Evolutionary conservation across 2,113 vertebrate genomes (phyloP).

Genomic region (Amphiprion ocellaris): DNA sequence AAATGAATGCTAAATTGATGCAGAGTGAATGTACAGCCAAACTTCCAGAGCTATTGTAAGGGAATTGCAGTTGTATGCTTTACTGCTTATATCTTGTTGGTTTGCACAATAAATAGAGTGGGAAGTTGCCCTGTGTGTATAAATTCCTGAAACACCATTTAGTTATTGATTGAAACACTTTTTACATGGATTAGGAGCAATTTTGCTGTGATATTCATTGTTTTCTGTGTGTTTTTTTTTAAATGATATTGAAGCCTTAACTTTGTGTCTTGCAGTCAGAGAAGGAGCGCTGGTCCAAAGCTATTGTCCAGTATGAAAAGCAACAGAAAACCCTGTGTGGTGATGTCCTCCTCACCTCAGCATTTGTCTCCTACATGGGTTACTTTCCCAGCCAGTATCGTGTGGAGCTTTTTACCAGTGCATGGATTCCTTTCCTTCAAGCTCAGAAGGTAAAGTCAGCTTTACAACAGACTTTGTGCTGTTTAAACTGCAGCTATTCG

Average conservation of each 20-base stretch:
- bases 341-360: slow-evolving; percentile 85
- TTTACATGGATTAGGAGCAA: neutral
- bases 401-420: slow-evolving; percentile 78
- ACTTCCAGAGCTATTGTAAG: slow-evolving; percentile 88
- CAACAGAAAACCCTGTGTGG: slow-evolving; percentile 85
- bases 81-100: slow-evolving; percentile 75
- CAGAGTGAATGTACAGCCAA: slow-evolving; percentile 89
- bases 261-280: slow-evolving; percentile 83
- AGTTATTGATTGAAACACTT: slow-evolving; percentile 1
- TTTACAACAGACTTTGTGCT: neutral
- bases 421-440: slow-evolving; percentile 86
- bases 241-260: neutral
- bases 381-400: slow-evolving; percentile 84
- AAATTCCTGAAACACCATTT: slow-evolving; percentile 7
- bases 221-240: neutral
- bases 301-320: slow-evolving; percentile 81
- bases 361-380: slow-evolving; percentile 86
- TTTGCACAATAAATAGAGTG: slow-evolving; percentile 40
- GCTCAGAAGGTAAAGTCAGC: slow-evolving; percentile 77
- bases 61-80: slow-evolving; percentile 86
- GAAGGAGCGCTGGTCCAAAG: slow-evolving; percentile 84
- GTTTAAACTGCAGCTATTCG: slow-evolving; percentile 5
- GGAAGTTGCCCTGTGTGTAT: neutral
- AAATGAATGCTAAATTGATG: slow-evolving; percentile 91
- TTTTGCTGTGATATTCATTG: neutral